Percentiles rank a stretch among this genome's conserved stretches.
These are phyloP conservation scores for Bilobella aurantiaca DNA, from an alignment of 1,140 invertebrate species.

Conservation along the genomic window DNA sequence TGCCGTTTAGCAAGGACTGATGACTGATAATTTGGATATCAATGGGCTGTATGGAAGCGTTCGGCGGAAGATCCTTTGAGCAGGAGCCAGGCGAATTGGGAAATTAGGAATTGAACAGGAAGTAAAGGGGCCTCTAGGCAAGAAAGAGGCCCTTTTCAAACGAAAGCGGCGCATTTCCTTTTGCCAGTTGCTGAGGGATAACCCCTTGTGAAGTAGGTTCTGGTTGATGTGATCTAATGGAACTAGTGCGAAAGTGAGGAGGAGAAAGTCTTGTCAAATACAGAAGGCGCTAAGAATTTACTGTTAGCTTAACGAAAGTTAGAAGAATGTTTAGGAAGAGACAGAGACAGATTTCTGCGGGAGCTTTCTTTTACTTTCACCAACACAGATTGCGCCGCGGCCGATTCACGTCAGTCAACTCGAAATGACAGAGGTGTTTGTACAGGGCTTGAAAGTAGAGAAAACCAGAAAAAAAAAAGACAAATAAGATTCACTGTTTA, in stretches of 20 bases:
- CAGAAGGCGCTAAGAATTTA: neutral
- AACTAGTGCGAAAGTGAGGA: neutral
- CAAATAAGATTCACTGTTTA: neutral
- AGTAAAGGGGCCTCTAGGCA: neutral
- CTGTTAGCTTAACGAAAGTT: neutral
- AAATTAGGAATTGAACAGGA: neutral
- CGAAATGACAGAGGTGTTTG: neutral
- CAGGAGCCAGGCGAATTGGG: neutral
- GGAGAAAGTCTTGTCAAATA: neutral
- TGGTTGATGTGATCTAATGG: neutral
- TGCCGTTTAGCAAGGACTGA: neutral
- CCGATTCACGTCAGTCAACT: neutral
- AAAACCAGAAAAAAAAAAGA: neutral
- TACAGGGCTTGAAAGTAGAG: neutral
- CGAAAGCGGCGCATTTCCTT: neutral
- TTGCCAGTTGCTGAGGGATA: neutral
- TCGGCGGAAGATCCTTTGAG: neutral
- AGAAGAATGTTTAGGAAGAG: neutral
- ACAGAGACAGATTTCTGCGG: neutral
- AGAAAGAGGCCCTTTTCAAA: neutral
- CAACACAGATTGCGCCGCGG: neutral
- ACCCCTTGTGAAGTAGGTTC: neutral
- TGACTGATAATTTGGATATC: neutral
- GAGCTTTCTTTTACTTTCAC: neutral
- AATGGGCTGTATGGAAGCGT: neutral